Conservation (phyloP, 2,888 invertebrate species). For the Lutraria lutraria region DNA sequence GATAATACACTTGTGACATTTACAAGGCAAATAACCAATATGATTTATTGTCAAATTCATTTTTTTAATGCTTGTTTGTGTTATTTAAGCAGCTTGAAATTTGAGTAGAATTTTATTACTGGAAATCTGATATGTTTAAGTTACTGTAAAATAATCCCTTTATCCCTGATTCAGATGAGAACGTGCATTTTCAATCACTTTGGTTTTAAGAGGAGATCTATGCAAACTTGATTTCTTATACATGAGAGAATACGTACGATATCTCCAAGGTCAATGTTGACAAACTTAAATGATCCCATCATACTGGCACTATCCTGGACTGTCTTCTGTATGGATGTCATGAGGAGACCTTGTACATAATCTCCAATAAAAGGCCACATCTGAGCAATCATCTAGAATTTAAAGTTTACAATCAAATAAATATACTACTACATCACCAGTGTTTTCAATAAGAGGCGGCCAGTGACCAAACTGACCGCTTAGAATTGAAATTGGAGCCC, state of each 20-base stretch:
- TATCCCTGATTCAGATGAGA: too few relatives aligned
- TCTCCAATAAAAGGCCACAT: constrained; percentile 99
- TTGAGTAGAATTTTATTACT: too few relatives aligned
- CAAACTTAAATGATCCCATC: constrained; percentile 96
- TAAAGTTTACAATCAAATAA: neutral
- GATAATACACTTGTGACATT: constrained; percentile 1
- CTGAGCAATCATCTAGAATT: constrained; percentile 89
- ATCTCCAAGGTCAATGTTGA: constrained; percentile 97
- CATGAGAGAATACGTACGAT: constrained; percentile 91
- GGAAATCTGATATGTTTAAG: too few relatives aligned
- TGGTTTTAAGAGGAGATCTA: too few relatives aligned
- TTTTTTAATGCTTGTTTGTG: neutral
- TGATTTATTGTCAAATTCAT: neutral
- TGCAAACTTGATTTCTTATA: too few relatives aligned
- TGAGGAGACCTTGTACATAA: constrained; percentile 93
- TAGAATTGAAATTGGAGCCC: too few relatives aligned
- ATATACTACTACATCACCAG: neutral
- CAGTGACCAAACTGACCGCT: too few relatives aligned
- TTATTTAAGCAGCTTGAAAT: too few relatives aligned
- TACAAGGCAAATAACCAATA: neutral
- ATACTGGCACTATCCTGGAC: constrained; percentile 92
- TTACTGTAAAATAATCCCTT: too few relatives aligned
- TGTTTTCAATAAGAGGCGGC: too few relatives aligned
- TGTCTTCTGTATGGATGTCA: constrained; percentile 95
- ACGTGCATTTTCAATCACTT: too few relatives aligned